A percentile compares a stretch with the other conserved stretches of the same genome.
These are phyloP conservation scores for Sanderia malayensis DNA, from an alignment of 30 jellyfish, hydroid and myxozoan species.

Conservation along the genomic window DNA sequence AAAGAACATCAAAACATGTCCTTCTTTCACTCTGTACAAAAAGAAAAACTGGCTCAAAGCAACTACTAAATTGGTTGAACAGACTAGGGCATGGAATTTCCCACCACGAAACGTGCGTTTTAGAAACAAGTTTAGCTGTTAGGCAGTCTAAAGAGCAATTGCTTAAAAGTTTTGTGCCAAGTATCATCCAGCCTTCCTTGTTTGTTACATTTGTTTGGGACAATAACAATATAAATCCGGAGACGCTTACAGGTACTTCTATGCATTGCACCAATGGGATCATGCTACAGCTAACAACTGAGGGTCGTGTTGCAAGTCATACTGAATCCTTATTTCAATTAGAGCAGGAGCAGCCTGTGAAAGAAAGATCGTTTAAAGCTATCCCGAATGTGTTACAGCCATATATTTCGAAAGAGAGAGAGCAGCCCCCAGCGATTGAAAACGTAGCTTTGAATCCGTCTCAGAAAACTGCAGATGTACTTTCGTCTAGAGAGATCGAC, in stretches of 20 bases:
- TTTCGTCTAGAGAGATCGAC: conserved; percentile 16
- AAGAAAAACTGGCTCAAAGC: conserved; percentile 26
- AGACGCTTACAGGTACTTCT: not conserved
- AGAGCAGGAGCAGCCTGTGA: not conserved
- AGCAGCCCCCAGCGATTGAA: not conserved
- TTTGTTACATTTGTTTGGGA: conserved; percentile 29
- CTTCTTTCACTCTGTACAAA: conserved; percentile 11
- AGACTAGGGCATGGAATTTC: conserved; percentile 33
- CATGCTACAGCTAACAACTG: not conserved
- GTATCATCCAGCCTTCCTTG: conserved; percentile 3
- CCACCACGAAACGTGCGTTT: conserved; percentile 8
- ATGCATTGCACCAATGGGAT: conserved; percentile 3
- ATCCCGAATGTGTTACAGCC: conserved; percentile 1
- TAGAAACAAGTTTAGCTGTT: conserved; percentile 1
- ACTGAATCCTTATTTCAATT: not conserved
- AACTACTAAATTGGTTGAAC: conserved; percentile 26
- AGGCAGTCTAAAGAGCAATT: not conserved
- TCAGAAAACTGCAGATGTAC: not conserved
- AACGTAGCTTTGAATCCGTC: not conserved
- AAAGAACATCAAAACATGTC: conserved; percentile 11
- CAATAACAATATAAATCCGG: conserved; percentile 21
- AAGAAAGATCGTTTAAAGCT: conserved; percentile 9
- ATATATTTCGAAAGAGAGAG: not conserved
- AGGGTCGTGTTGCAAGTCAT: not conserved
- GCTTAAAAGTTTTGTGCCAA: not conserved